Conservation (phyloP, 2,113 vertebrate genomes). For the Sphyrna mokarran region DNA sequence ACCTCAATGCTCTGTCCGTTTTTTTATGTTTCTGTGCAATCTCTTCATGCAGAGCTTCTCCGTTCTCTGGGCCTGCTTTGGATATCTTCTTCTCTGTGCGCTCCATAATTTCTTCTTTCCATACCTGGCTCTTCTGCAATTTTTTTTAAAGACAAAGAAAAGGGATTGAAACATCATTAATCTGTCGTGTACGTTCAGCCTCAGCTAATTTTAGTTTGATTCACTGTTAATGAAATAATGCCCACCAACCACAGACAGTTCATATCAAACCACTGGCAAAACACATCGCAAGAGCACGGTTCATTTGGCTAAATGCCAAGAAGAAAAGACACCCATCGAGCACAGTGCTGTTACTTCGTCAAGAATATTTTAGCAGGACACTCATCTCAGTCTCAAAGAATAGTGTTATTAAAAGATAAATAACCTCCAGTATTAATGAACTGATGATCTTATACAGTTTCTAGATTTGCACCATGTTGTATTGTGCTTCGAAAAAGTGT, state of each 20-base stretch:
- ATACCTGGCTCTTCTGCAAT: constrained; percentile 7
- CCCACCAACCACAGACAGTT: background rate
- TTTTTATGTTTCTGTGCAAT: constrained; percentile 70
- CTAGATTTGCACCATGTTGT: background rate
- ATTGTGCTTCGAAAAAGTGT: background rate
- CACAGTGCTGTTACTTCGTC: too few relatives aligned
- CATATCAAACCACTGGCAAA: background rate
- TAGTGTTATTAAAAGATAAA: background rate
- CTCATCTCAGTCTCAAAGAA: background rate
- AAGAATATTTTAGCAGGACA: background rate
- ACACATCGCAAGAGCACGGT: background rate
- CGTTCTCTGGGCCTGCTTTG: constrained; percentile 65
- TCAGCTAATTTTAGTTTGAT: background rate
- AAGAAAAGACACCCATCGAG: background rate
- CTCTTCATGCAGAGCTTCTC: constrained; percentile 66
- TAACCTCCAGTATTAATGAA: background rate
- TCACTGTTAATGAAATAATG: background rate
- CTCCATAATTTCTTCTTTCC: constrained; percentile 27
- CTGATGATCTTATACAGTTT: background rate
- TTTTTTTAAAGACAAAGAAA: background rate
- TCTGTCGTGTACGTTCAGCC: too few relatives aligned
- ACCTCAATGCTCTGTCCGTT: constrained; percentile 81
- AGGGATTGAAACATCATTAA: background rate
- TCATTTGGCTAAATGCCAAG: background rate
- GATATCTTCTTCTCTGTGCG: constrained; percentile 12